Conservation (phyloP, 2,113 vertebrate genomes). For the Bujurquina vittata region DNA sequence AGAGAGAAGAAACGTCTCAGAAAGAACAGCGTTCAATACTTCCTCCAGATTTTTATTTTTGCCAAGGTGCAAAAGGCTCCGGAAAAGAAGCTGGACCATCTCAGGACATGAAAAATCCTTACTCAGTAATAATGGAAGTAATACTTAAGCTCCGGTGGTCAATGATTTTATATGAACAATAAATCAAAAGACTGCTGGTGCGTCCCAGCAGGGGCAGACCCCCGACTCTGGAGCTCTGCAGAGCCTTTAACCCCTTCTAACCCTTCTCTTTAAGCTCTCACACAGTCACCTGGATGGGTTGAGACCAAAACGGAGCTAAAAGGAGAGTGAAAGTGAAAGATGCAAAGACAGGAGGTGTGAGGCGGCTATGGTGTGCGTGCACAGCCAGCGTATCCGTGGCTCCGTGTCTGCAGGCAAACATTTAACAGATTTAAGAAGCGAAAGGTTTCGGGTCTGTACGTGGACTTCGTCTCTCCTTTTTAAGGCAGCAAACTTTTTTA, state of each 20-base stretch:
- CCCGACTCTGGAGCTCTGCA: not conserved
- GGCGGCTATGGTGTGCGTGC: not conserved
- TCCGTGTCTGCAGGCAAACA: not conserved
- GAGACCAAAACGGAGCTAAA: not conserved
- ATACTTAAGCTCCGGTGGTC: not conserved
- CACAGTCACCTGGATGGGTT: not conserved
- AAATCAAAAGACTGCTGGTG: constrained; percentile 10
- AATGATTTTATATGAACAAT: constrained; percentile 27
- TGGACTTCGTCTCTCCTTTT: not conserved
- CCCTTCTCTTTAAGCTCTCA: too few species aligned
- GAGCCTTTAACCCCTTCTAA: not conserved
- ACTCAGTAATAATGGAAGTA: constrained; percentile 12
- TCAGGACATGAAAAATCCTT: not conserved
- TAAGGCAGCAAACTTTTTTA: not conserved
- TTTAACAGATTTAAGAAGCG: not conserved
- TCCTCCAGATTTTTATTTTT: constrained; percentile 52
- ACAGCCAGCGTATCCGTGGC: not conserved
- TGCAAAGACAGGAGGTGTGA: rapidly evolving
- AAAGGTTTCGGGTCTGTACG: too few species aligned
- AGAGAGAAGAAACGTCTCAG: not conserved
- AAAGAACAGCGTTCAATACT: constrained; percentile 30
- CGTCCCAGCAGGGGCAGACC: not conserved
- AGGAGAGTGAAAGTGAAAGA: not conserved
- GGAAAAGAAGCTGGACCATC: constrained; percentile 25
- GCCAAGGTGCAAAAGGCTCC: constrained; percentile 22